Base-by-base conservation (phyloP, 2,888 invertebrate genomes). In the Zelleria hepariella region DNA sequence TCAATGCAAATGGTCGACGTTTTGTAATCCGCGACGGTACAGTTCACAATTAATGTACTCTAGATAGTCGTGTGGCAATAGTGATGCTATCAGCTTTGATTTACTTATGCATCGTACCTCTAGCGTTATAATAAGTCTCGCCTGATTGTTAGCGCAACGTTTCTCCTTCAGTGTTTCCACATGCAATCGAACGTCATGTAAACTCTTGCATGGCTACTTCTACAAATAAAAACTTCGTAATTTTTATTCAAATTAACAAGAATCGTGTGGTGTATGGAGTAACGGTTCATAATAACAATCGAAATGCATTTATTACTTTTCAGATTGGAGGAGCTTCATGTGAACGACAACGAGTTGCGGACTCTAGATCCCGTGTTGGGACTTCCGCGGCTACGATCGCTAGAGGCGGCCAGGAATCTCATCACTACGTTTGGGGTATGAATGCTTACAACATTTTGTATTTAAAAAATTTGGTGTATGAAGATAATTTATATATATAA, bases 261-360 rank as follows among this genome's bases (percentile, higher is more conserved):
- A n/a, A n/a, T n/a, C n/a, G n/a, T n/a, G n/a, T n/a, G n/a, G n/a
- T n/a, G n/a, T n/a, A n/a, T n/a, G n/a, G n/a, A n/a, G n/a, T n/a
- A n/a, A n/a, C n/a, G n/a, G 1, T 42, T 1, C 2, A 4, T 15
- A 42, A 2, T 32, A 15, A 42, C 15, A 15, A 15, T 10, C 10
- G 15, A 42, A 42, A 15, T 15, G 10, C 4, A 42, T 42, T 42
- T 42, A 10, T 3, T 42, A 42, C 54, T 65, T 90, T 90, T 51
- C 86, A 94, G 94, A 75, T 84, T 94, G 74, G 91, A 92, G 74
- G 94, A 94, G 78, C 80, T 95, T 63, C 90, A 92, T 66, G 84
- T 94, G 68, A 93, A 93, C 82, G 91, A 93, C 78, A 94, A 94
- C 91, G 92, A 91, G 73, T 82, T 94, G 66, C 90, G 89, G 68